Conservation (phyloP, 2,797 vertebrate species). For the Sarcophilus harrisii region DNA sequence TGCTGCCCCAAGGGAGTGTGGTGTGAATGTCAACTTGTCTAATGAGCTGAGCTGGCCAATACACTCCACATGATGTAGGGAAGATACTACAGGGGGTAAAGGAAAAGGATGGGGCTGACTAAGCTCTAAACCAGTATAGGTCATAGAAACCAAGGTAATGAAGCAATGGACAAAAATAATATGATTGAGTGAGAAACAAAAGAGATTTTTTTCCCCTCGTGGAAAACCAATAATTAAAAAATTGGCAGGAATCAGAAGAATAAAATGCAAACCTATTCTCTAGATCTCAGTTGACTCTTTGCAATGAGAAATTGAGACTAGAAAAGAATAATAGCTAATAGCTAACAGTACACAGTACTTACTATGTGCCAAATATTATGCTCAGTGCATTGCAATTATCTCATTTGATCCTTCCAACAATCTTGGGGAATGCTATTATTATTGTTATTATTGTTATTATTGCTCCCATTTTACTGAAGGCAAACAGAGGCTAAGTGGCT, state of each 20-base stretch:
- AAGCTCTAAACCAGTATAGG: neutral
- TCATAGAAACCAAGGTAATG: slow-evolving; percentile 24
- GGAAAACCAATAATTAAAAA: slow-evolving; percentile 12
- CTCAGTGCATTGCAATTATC: neutral
- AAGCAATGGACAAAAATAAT: slow-evolving; percentile 18
- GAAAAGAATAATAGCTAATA: neutral
- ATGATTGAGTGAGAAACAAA: slow-evolving; percentile 29
- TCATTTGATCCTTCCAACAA: neutral
- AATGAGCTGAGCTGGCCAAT: slow-evolving; percentile 9
- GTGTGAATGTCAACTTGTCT: neutral
- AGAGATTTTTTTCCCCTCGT: slow-evolving; percentile 6
- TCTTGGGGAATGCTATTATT: neutral
- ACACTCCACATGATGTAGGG: slow-evolving; percentile 21
- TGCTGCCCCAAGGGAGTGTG: neutral
- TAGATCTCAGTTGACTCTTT: neutral
- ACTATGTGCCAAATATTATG: neutral
- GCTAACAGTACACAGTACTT: neutral
- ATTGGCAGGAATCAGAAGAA: neutral
- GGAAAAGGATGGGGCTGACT: neutral
- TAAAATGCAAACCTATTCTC: neutral
- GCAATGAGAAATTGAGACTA: neutral
- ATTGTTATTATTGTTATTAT: neutral
- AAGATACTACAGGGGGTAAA: slow-evolving; percentile 33
- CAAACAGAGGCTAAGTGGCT: neutral
- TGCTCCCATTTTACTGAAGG: neutral